Base-by-base conservation (phyloP, 1,140 invertebrate genomes). In the Polypedilum vanderplanki region DNA sequence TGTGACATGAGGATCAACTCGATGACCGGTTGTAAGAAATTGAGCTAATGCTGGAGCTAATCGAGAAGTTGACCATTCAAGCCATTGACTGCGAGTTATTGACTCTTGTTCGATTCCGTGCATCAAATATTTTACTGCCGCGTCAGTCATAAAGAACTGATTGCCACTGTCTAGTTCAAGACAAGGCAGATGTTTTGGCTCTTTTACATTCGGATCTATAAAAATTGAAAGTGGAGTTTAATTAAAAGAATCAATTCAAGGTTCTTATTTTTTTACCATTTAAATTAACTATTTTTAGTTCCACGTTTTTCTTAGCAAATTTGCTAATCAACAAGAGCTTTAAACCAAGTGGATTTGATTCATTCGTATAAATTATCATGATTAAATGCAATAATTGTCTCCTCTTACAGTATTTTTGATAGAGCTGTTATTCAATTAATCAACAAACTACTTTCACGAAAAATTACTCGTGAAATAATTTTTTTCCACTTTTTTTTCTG, bases 31-130 rank as follows among this genome's bases (percentile, higher is more conserved):
- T 2, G 83, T 79, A 73, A 88, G 80, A 5, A 84, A 80, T 65
- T 80, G 78, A 9, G 82, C 79, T 74, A 87, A 79, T 15, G 83
- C 83, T 73, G 91, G 90, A 76, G 88, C 85, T 57, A 93, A 85
- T 65, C 88, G 83, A 10, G 87, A 86, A 65, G 87, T 84, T 76
- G 93, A 91, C 90, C 91, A 93, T 82, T 94, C 91, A 74, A 91
- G 81, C 87, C 90, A 90, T 80, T 80, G 46, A 18, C 46, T 22
- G 15, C 40, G 20, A 7, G 20, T 7, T 46, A 77, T 75, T 0
- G 77, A 79, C 73, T 83, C 78, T 12, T 85, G 80, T 76, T 81
- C 77, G 24, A 77, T 41, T 22, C 78, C 64, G 70, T 82, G 82
- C n/a, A 85, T 78, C 41, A 90, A 77, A 79, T 86, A 87, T 74